phyloP scores from a whole-genome alignment of 2,888 invertebrate species.

The Plagodis dolabraria region DNA sequence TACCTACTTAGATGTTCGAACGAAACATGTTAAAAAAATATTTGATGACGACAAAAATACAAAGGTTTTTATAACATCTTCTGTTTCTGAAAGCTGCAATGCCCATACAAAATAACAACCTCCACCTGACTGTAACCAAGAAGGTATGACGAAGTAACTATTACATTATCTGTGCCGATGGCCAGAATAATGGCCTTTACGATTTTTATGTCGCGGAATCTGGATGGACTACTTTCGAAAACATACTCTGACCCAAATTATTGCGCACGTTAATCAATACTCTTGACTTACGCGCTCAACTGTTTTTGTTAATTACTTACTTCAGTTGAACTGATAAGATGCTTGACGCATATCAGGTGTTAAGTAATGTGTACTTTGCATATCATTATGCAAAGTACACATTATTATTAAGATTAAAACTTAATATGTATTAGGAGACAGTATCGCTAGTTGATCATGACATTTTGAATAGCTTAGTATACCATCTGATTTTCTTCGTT shows the following conservation, averaged over 20 bases:
- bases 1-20: no score
- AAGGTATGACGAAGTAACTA: no score
- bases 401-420: not conserved
- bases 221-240: conserved; percentile 79
- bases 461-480: no score
- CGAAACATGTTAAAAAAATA: no score
- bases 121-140: no score
- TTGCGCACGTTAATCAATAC: conserved; percentile 46
- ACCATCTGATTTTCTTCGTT: no score
- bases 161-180: conserved; percentile 23
- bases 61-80: no score
- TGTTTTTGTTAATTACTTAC: conserved; percentile 19
- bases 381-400: conserved; percentile 6
- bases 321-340: conserved; percentile 18
- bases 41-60: no score
- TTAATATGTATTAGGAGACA: no score
- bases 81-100: no score
- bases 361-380: conserved; percentile 17
- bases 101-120: no score
- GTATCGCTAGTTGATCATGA: no score
- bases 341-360: conserved; percentile 25
- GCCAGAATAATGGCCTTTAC: conserved; percentile 62
- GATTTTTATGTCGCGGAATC: conserved; percentile 60
- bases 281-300: conserved; percentile 28
- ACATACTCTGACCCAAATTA: conserved; percentile 64